Evolutionary conservation across 2,797 vertebrate genomes (phyloP).

Genomic region (Peromyscus aztecus): DNA sequence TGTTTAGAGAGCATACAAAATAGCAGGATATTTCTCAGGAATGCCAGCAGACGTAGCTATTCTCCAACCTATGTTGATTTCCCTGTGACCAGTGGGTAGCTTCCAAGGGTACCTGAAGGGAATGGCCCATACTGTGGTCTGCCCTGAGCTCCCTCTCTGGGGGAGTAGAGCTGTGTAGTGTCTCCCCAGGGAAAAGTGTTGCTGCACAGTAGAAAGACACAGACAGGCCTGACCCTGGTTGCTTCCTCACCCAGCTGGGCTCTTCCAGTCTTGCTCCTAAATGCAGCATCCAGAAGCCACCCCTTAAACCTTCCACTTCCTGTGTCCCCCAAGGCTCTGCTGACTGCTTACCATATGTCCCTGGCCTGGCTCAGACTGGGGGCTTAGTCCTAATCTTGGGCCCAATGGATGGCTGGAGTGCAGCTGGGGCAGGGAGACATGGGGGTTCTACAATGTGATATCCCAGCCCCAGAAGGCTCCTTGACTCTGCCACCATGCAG

Average conservation of each 20-base stretch:
- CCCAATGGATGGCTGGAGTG: not conserved
- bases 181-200: not conserved
- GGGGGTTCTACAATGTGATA: not conserved
- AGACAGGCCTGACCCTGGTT: not conserved
- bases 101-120: not conserved
- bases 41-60: not conserved
- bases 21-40: not conserved
- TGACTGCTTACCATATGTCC: too few species aligned
- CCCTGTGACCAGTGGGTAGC: not conserved
- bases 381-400: not conserved
- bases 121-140: not conserved
- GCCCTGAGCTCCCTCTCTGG: not conserved
- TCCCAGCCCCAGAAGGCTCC: slow-evolving; percentile 69
- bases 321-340: not conserved
- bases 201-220: not conserved
- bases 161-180: not conserved
- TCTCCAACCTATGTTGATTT: not conserved
- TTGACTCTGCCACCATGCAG: slow-evolving; percentile 87
- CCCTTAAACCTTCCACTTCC: not conserved
- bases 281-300: not conserved
- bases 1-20: not conserved
- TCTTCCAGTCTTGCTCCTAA: not conserved
- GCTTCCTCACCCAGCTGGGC: not conserved
- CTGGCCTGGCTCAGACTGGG: not conserved
- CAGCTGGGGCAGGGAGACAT: not conserved